These are phyloP conservation scores for Troides aeacus DNA, from an alignment of 2,888 invertebrate species.

Conservation along the genomic window DNA sequence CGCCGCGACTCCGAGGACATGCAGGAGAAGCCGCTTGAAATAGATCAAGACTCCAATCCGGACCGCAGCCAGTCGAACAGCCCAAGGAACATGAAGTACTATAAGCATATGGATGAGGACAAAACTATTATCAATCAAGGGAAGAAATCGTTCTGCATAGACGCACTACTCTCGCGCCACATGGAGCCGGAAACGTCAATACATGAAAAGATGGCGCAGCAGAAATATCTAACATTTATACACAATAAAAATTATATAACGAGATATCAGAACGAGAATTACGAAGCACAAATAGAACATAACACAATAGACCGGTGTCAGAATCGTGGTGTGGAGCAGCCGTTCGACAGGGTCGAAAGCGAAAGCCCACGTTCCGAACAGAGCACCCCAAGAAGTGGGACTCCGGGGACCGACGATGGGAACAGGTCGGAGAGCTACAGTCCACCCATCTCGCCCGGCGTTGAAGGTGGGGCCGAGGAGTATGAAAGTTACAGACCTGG, in stretches of 20 bases:
- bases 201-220: slow-evolving; percentile 61
- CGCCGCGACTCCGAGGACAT: slow-evolving; percentile 54
- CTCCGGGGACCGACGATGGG: slow-evolving; percentile 78
- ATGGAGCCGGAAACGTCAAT: slow-evolving; percentile 54
- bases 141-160: slow-evolving; percentile 93
- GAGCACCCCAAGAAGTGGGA: slow-evolving; percentile 61
- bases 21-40: slow-evolving; percentile 57
- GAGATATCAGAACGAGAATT: slow-evolving; percentile 64
- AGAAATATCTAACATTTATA: slow-evolving; percentile 64
- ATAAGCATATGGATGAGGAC: slow-evolving; percentile 53
- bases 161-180: slow-evolving; percentile 87
- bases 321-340: slow-evolving; percentile 37
- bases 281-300: slow-evolving; percentile 70
- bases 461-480: slow-evolving; percentile 83
- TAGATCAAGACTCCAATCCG: slow-evolving; percentile 62
- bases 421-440: slow-evolving; percentile 85
- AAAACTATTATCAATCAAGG: slow-evolving; percentile 63
- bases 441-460: slow-evolving; percentile 92
- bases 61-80: slow-evolving; percentile 62
- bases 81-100: slow-evolving; percentile 68
- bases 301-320: slow-evolving; percentile 67
- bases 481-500: slow-evolving; percentile 72
- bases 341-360: slow-evolving; percentile 40
- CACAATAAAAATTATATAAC: slow-evolving; percentile 70
- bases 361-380: slow-evolving; percentile 60